Base-by-base conservation (phyloP, 92 coral and sea anemone genomes). In the Heteractis magnifica region DNA sequence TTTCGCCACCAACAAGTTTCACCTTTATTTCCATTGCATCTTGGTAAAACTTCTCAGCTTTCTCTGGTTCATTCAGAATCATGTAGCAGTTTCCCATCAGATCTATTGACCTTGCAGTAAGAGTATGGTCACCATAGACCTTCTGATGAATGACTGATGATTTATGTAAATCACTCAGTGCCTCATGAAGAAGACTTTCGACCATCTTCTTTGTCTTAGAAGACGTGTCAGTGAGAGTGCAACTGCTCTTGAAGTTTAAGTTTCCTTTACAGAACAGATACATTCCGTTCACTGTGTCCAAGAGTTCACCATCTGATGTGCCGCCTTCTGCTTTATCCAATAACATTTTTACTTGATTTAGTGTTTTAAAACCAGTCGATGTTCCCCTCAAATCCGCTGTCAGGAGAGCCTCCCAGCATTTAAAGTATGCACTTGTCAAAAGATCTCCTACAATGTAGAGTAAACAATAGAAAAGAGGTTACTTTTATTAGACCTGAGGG, bases 381-480 rank as follows among this genome's bases (percentile, higher is more conserved):
- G 87, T 71, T 9, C 96, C 96, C 8, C 79, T 77, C 51, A 64
- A 19, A 51, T 92, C 92, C 56, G 77, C 80, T 5, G 85, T 80
- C 62, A 79, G 89, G 26, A 86, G 49, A 1, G 93, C 77, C 75
- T 92, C 92, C 93, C 92, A 92, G 80, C 92, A 83, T 73, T 77
- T 87, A 72, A 90, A 75, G 62, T 88, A 65, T 21, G 92, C 93
- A 77, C 89, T 81, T 34, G 70, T 64, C 11, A 65, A 50, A 81
- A 81, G 79, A 18, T 80, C 50, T 4, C 83, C 91, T 88, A 52
- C 44, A 34, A 2, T 34, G 44, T 34, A 1, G 44, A 34, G 44
- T 34, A 34, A 34, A 34, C 44, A 34, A 34, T 2, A 34, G 44
- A 34, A 34, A 2, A 34, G 44, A 26, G 0, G 44, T 34, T 34